Base-by-base conservation (phyloP, 2,113 vertebrate genomes). In the Colossoma macropomum region DNA sequence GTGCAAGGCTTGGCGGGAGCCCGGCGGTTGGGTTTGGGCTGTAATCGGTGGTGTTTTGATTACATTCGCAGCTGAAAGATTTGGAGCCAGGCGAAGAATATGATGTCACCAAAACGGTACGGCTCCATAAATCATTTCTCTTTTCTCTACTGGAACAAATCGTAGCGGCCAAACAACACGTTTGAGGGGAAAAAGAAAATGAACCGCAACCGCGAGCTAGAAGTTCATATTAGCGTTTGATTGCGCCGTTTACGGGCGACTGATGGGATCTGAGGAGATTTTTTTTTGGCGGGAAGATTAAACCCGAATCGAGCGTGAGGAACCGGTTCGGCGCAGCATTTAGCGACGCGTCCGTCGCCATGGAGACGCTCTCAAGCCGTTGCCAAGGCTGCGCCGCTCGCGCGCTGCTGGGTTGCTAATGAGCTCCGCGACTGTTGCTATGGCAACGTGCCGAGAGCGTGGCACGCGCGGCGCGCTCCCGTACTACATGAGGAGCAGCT, bases 31-130 rank as follows among this genome's bases (percentile, higher is more conserved):
- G 63, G 86, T 84, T 87, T 86, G 68, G 84, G 84, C 56, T 77
- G 82, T 87, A 92, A 91, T 91, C 91, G 90, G 78, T 91, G 86
- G 81, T 90, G 87, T 84, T 88, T 84, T 93, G 93, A 93, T 94
- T 91, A 83, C 91, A 93, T 93, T 91, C 81, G 89, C 92, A 92
- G 92, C 90, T 90, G 89, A 92, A 89, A 79, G 86, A 91, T 88
- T 85, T 86, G 16, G 72, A 84, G 88, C 83, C 90, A 86, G 84
- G 75, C 52, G 87, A 84, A 90, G 92, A 90, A 94, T 92, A 92
- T 93, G 89, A 93, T 93, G 90, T 93, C 92, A 94, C 90, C 87
- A 92, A 89, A 85, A 87, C 90, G 71, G 54, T 81, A 85, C 89
- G 87, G 86, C 89, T 91, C 86, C 63, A 89, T 92, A 93, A 92